These are phyloP conservation scores for Syrrhaptes paradoxus DNA, from an alignment of 2,113 vertebrate genomes.

Conservation along the genomic window DNA sequence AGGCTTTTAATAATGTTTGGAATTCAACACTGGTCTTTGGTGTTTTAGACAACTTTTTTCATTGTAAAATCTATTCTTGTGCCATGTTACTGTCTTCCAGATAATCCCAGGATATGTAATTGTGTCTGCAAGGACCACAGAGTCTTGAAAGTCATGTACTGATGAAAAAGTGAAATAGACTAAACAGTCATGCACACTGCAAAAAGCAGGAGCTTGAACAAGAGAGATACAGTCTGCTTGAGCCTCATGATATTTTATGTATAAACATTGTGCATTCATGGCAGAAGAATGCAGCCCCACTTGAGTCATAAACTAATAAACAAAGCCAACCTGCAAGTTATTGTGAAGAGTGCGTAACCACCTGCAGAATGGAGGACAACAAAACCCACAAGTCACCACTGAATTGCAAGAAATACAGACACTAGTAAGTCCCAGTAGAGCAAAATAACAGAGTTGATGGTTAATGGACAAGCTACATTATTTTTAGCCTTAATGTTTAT, in stretches of 20 bases:
- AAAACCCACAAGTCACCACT: neutral
- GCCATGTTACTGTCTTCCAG: neutral
- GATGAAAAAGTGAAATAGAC: neutral
- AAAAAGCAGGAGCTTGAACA: neutral
- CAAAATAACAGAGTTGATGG: neutral
- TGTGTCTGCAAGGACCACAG: neutral
- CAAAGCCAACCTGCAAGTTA: neutral
- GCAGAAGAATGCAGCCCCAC: neutral
- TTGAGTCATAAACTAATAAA: neutral
- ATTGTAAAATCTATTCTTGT: neutral
- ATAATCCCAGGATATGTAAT: neutral
- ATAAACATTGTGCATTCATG: neutral
- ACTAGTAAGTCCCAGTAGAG: neutral
- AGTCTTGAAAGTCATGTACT: neutral
- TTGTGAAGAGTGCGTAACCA: neutral
- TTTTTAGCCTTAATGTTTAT: neutral
- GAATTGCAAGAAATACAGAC: neutral
- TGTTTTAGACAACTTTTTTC: neutral
- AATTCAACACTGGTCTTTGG: neutral
- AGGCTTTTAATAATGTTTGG: neutral
- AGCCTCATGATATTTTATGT: neutral
- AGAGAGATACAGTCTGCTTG: neutral
- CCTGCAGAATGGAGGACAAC: neutral
- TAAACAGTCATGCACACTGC: neutral
- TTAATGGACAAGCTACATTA: neutral